These are phyloP conservation scores for Sacculina carcini DNA, from an alignment of 2,888 invertebrate genomes.

Conservation along the genomic window DNA sequence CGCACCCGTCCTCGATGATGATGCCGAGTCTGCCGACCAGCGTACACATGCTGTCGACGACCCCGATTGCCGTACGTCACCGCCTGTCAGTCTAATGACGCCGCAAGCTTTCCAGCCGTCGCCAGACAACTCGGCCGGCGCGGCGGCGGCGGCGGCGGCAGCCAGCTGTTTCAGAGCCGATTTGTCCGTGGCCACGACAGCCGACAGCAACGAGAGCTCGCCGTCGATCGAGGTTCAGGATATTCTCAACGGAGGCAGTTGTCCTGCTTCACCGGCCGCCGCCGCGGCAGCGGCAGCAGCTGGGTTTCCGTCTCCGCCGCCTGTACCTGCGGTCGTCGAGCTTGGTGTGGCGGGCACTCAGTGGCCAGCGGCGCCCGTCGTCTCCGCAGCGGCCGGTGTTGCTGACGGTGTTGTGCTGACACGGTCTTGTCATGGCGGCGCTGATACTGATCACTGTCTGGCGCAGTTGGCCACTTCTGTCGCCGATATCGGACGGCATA, in stretches of 20 bases:
- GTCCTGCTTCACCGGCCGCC: too few species aligned
- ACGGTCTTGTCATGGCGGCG: background rate
- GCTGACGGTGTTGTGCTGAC: background rate
- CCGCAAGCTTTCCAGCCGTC: conserved; percentile 42
- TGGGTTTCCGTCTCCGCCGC: background rate
- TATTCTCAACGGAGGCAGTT: conserved; percentile 28
- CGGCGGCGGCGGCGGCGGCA: background rate
- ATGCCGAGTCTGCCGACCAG: conserved; percentile 11
- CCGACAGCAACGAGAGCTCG: conserved; percentile 58
- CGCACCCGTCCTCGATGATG: conserved; percentile 19
- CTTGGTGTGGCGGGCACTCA: background rate
- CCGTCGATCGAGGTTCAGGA: conserved; percentile 71
- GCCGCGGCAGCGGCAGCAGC: too few species aligned
- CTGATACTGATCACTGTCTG: too few species aligned
- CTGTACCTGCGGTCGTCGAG: background rate
- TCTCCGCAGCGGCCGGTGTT: background rate
- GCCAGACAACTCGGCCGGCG: background rate
- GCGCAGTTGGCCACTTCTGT: too few species aligned
- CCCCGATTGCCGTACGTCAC: conserved; percentile 9
- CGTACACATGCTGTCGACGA: conserved; percentile 20
- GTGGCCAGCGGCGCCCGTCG: background rate
- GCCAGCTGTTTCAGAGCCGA: too few species aligned
- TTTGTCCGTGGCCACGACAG: too few species aligned
- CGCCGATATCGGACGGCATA: too few species aligned
- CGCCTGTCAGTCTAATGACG: conserved; percentile 44